Base-by-base conservation (phyloP, 2,113 vertebrate species). In the Dendropsophus ebraccatus region DNA sequence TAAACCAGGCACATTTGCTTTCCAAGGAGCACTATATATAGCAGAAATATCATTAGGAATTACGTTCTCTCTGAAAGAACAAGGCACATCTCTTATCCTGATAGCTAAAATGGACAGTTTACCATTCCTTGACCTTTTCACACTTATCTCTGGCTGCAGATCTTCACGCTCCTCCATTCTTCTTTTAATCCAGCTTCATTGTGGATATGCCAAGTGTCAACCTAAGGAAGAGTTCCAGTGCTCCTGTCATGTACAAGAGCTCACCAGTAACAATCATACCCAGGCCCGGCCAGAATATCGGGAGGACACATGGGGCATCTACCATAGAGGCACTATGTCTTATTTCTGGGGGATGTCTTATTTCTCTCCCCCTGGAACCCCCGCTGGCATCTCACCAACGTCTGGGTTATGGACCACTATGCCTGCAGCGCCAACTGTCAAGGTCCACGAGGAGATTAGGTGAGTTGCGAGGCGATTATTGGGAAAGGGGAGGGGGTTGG, bases 101-200 rank as follows among this genome's bases (percentile, higher is more conserved):
- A 49, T 74, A 2, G 14, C 45, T 76, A 32, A 76, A 81, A 65
- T 58, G 12, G 78, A 81, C 78, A 81, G 78, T 41, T 80, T 80
- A 80, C 52, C 56, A 80, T 62, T 80, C 32, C 3, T 81, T 81
- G 78, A 47, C 78, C 78, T 81, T 80, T 81, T 81, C 78, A 81
- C 58, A 47, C 56, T 81, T 62, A 81, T 81, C 58, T 47, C n/a
- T n/a, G 23, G 78, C 56, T 28, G 35, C 56, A 81, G 56, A 47
- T 62, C 23, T 25, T 14, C 78, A 62, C 3, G 21, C 56, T 58
- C 30, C 54, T 79, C 54, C 23, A n/a, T n/a, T 25, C 77, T 80
- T 81, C n/a, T 65, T 78, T 21, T 58, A 81, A 45, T 65, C 58
- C 58, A 9, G 16, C 35, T 65, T 65, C 78, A 65, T 47, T 81